phyloP scores from a whole-genome alignment of 1,140 invertebrate species.

The Drosophila nebulosa region DNA sequence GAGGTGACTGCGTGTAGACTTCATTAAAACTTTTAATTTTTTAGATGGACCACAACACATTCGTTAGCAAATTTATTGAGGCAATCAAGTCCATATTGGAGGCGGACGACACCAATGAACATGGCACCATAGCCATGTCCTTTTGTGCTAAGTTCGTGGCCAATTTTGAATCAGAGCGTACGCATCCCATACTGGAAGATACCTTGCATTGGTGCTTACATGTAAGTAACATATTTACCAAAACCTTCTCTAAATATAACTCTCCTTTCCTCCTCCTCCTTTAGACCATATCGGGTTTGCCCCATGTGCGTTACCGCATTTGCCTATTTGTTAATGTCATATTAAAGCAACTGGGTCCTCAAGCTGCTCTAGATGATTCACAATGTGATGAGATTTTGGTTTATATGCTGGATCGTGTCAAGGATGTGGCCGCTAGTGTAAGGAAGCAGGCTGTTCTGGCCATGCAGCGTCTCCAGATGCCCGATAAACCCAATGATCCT shows the following conservation, averaged over 20 bases:
- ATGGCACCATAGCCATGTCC: conserved; percentile 85
- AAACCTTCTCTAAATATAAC: no score
- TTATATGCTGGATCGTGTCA: conserved; percentile 86
- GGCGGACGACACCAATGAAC: conserved; percentile 84
- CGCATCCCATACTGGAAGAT: conserved; percentile 83
- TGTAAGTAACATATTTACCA: no score
- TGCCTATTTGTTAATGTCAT: conserved; percentile 89
- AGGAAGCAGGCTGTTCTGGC: conserved; percentile 89
- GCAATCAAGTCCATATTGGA: conserved; percentile 83
- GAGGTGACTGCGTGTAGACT: background rate
- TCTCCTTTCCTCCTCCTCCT: background rate
- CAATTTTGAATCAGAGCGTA: conserved; percentile 82
- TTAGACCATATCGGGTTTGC: conserved; percentile 65
- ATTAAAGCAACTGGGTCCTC: conserved; percentile 87
- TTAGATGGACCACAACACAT: conserved; percentile 82
- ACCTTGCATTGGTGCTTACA: conserved; percentile 82
- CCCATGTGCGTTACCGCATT: conserved; percentile 86
- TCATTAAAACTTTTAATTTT: no score
- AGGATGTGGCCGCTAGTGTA: conserved; percentile 84
- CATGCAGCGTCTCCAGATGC: conserved; percentile 90
- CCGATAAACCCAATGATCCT: conserved; percentile 87
- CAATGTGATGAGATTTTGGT: conserved; percentile 87
- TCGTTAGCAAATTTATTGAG: conserved; percentile 82
- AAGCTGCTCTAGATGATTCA: conserved; percentile 89
- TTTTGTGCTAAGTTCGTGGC: conserved; percentile 86